These are phyloP conservation scores for Pseudochromis fuscus DNA, from an alignment of 2,797 vertebrate genomes.

Conservation along the genomic window DNA sequence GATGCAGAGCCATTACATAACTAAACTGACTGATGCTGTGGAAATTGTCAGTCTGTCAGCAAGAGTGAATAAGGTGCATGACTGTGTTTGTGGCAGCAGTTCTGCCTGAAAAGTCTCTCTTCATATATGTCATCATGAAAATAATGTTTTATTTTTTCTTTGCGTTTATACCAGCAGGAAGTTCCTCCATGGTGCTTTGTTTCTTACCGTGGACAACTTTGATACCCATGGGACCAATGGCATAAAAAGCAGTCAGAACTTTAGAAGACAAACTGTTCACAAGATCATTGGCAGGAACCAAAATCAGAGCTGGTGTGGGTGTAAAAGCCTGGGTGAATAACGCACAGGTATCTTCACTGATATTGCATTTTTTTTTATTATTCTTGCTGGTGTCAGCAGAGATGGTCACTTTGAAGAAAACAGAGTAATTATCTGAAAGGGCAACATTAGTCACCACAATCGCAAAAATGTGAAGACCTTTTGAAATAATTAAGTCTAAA, in stretches of 20 bases:
- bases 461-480: no score
- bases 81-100: background rate
- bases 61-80: no score
- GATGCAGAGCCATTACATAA: no score
- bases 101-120: background rate
- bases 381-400: no score
- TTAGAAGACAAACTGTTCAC: background rate
- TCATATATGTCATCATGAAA: constrained; percentile 2
- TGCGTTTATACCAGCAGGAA: background rate
- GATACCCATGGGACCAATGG: background rate
- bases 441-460: no score
- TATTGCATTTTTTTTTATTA: no score
- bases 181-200: constrained; percentile 1
- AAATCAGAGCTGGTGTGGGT: background rate
- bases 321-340: constrained; percentile 8
- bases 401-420: background rate
- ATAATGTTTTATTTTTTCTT: background rate
- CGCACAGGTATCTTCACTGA: constrained; percentile 1
- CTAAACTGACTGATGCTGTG: no score
- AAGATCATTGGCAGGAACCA: background rate
- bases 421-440: no score
- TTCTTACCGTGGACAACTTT: background rate
- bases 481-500: no score
- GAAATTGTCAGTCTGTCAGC: no score
- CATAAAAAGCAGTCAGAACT: constrained; percentile 6